These are phyloP conservation scores for human (Homo sapiens) DNA, from an alignment of 2,113 vertebrate genomes.

Conservation along the genomic window GRCh38 chr2:52819501-52820000, in stretches of 20 bases:
- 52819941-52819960: neutral
- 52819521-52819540: neutral
- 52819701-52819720: neutral
- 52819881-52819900: constrained; percentile 35
- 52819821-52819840: neutral
- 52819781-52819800: neutral
- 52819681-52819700: neutral
- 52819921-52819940: neutral
- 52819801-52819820: neutral
- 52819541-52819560: neutral
- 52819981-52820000: neutral
- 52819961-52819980: neutral
- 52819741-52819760: neutral
- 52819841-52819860: neutral
- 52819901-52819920: neutral
- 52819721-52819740: neutral
- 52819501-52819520: neutral
- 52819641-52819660: neutral
- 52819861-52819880: neutral
- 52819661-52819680: neutral
- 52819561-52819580: neutral
- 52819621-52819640: neutral
- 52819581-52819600: neutral
- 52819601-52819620: neutral
- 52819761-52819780: neutral